Base-by-base conservation (phyloP, 2,888 invertebrate species). In the Drosophila incognita region DNA sequence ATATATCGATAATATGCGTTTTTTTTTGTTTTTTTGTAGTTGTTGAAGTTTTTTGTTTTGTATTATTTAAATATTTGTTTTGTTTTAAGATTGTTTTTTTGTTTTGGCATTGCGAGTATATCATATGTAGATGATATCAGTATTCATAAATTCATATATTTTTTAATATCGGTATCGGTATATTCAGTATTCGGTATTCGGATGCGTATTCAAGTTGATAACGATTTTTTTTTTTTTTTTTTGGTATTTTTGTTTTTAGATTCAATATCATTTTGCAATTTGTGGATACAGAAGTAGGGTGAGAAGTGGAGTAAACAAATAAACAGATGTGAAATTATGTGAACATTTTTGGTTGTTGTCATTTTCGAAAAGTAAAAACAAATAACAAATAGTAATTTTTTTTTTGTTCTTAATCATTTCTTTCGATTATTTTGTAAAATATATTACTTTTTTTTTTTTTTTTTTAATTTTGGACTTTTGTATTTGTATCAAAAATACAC, bases 301-400 rank as follows among this genome's bases (percentile, higher is more conserved):
- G 90, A 88, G 92, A 91, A 91, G 91, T 92, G 92, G 90, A 92
- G 91, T 92, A 92, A 92, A 92, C 92, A 92, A 91, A 91, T 88
- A 92, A 92, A 91, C 92, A 91, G 88, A 90, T 91, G 91, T 92
- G 91, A 92, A 92, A 92, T 92, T 91, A 92, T 92, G 91, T 92
- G 92, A 92, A 92, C 86, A 92, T 87, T 87, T 91, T 89, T 78
- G 61, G 59, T 83, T 74, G 53, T 80, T 85, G 71, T 77, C 52
- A 66, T 71, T 79, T 79, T 74, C 51, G 52, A 78, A 77, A 78
- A 65, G 64, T 65, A 77, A 67, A 73, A 81, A 77, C 62, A 81
- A 81, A 72, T 81, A 80, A 80, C 80, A 71, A 82, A 79, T 69
- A 53, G 69, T 60, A 74, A 69, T 57, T 54, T 33, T 46, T 48